Percentiles rank a stretch among this genome's conserved stretches.
Conservation (phyloP, 1,140 invertebrate species). For the Riptortus pedestris region DNA sequence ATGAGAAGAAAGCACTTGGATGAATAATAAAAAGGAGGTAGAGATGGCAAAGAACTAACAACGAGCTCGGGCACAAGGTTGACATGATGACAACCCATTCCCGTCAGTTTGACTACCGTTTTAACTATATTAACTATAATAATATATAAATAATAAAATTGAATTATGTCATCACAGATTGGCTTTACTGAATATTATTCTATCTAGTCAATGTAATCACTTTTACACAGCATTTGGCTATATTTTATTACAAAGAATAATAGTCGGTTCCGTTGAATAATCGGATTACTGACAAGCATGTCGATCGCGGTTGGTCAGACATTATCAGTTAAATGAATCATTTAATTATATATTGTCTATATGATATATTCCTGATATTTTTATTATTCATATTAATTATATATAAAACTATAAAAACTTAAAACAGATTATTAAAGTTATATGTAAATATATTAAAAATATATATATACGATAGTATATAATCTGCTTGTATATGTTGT, state of each 20-base stretch:
- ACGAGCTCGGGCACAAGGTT: background rate
- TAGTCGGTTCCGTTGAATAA: background rate
- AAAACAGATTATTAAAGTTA: conserved; percentile 28
- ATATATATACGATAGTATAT: conserved; percentile 24
- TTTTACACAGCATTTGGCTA: conserved; percentile 12
- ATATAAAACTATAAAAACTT: conserved; percentile 30
- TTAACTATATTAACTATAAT: background rate
- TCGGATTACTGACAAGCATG: background rate
- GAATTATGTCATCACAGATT: conserved; percentile 15
- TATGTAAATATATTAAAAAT: conserved; percentile 28
- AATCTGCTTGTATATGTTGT: conserved; percentile 9
- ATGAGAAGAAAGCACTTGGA: conserved; percentile 21
- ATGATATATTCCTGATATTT: conserved; percentile 20
- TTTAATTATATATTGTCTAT: conserved; percentile 10
- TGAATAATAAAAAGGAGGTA: conserved; percentile 9
- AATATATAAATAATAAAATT: conserved; percentile 11
- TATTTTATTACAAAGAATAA: background rate
- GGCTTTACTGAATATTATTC: conserved; percentile 10
- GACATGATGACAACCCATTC: background rate
- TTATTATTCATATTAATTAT: conserved; percentile 28
- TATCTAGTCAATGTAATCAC: conserved; percentile 11
- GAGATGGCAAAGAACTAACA: conserved; percentile 5
- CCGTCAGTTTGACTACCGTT: background rate
- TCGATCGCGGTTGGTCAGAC: background rate
- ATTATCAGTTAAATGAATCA: background rate